These are phyloP conservation scores for Mus caroli DNA, from an alignment of 2,797 vertebrate species.

Conservation along the genomic window DNA sequence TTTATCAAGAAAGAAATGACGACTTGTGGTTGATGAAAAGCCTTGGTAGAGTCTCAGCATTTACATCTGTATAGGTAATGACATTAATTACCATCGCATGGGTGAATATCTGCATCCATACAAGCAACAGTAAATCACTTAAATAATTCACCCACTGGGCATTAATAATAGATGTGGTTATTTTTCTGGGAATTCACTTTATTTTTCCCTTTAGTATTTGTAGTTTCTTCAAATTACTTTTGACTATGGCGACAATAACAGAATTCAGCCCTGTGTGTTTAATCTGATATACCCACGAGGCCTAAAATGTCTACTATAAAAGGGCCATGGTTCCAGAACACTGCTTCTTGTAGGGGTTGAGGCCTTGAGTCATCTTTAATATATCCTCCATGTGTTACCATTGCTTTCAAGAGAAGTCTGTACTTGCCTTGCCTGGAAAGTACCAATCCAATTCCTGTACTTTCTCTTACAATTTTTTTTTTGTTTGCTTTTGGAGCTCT, in stretches of 20 bases:
- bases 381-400: background rate
- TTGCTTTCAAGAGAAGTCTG: conserved; percentile 28
- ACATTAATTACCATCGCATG: conserved; percentile 44
- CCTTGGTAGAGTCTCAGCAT: conserved; percentile 3
- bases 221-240: conserved; percentile 70
- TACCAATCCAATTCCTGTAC: background rate
- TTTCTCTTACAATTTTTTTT: background rate
- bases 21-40: background rate
- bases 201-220: conserved; percentile 72
- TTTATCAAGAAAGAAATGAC: conserved; percentile 47
- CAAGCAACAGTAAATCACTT: conserved; percentile 59
- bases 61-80: conserved; percentile 38
- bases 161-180: conserved; percentile 65
- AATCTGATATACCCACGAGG: conserved; percentile 58
- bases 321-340: background rate
- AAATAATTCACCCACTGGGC: conserved; percentile 57
- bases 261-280: conserved; percentile 35
- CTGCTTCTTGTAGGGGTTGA: conserved; percentile 32
- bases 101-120: conserved; percentile 34
- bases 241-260: conserved; percentile 59
- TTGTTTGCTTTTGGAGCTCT: background rate
- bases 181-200: conserved; percentile 69
- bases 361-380: conserved; percentile 37
- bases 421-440: background rate
- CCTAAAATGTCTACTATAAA: conserved; percentile 29